Evolutionary conservation across 2,797 vertebrate species (phyloP), one percentile per base, ranked within the genome.

Genomic region (Syngnathus acus): DNA sequence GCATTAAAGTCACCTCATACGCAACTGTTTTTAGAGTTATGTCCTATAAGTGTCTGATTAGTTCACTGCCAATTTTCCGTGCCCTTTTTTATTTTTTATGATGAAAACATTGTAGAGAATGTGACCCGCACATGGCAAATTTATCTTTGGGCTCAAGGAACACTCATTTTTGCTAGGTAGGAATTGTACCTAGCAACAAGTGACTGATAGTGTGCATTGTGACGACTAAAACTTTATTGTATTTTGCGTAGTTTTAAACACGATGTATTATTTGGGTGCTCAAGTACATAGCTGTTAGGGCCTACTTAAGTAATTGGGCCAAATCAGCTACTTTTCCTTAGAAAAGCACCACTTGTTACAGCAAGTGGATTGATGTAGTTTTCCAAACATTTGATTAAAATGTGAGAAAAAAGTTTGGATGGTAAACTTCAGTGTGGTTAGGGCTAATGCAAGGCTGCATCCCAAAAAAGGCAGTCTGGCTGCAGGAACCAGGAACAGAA

Each of bases 381-480:
- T 45, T 23, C 14, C 21, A 61, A 61, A 43, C 59, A 23, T 39
- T 60, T 59, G 57, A 57, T 32, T 32, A 26, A 57, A 4, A 59
- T 26, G 53, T 2, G 11, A 5, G 11, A 10, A 59, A 6, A 47
- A 47, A 6, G 50, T 9, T 60, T 60, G 23, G n/a, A 45, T 62
- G 23, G 5, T 16, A 45, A 62, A 62, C 40, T 43, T 26, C 4
- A 43, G 11, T n/a, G 2, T 61, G 40, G 21, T 13, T 62, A 21
- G 79, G 78, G 74, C 32, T 37, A 72, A 82, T 78, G 83, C 81
- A 85, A 88, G 86, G 87, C 82, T 68, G 75, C 76, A 81, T 84
- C 78, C 81, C 83, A 79, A 84, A 10, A 88, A 89, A 91, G 91
- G 91, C 91, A 89, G 84, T 74, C 88, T 87, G 89, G 86, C 85